Evolutionary conservation across 2,888 invertebrate genomes (phyloP).

Genomic region (Alentia gelatinosa): DNA sequence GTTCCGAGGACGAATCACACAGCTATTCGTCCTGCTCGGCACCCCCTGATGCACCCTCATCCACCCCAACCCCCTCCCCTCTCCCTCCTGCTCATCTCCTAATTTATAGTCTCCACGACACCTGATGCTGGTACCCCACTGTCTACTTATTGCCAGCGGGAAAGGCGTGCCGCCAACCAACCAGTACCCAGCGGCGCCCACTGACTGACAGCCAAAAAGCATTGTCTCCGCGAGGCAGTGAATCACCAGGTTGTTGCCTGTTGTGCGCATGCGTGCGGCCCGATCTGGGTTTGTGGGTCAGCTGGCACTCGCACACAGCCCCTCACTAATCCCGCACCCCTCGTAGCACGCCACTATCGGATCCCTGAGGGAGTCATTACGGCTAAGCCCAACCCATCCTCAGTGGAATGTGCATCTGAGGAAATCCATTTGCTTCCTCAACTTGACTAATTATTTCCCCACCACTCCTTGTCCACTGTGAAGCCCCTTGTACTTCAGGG

Average conservation of each 20-base stretch:
- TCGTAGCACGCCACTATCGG: not conserved
- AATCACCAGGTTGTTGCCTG: not conserved
- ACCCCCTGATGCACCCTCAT: not conserved
- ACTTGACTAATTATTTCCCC: not conserved
- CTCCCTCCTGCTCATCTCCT: not conserved
- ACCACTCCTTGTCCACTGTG: not conserved
- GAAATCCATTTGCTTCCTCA: not conserved
- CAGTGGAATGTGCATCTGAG: conserved; percentile 25
- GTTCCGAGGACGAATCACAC: not conserved
- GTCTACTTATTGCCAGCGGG: not conserved
- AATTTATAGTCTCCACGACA: not conserved
- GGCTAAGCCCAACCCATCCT: not conserved
- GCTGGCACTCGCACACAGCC: not conserved
- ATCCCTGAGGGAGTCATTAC: conserved; percentile 13
- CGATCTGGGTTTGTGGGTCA: conserved; percentile 4
- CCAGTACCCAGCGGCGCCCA: not conserved
- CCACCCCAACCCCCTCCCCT: not conserved
- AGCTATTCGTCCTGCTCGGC: no score
- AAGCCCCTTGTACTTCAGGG: not conserved
- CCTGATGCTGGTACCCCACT: not conserved
- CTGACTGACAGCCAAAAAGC: not conserved
- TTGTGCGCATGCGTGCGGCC: not conserved
- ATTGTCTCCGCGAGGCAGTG: not conserved
- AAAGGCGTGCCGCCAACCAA: not conserved
- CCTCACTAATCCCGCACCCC: not conserved